These are phyloP conservation scores for Sycophaga agraensis DNA, from an alignment of 1,140 invertebrate genomes.

Conservation along the genomic window DNA sequence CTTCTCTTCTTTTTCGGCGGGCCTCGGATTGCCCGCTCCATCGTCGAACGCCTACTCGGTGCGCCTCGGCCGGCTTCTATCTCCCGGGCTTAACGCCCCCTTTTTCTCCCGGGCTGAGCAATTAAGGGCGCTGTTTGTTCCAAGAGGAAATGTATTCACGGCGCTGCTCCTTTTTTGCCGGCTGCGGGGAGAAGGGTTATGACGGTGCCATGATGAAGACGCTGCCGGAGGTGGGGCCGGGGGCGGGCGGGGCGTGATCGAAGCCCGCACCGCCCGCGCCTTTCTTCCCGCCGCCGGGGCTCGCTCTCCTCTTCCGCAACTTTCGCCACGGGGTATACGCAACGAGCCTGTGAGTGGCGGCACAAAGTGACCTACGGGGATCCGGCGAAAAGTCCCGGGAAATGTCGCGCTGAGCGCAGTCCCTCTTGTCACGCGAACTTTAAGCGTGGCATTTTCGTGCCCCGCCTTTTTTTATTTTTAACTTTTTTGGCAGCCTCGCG, in stretches of 20 bases:
- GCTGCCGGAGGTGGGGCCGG: not conserved
- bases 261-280: not conserved
- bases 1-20: not conserved
- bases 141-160: slow-evolving; percentile 9
- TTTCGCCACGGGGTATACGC: no score
- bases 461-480: no score
- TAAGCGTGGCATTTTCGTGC: no score
- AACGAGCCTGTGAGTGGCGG: no score
- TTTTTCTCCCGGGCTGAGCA: not conserved
- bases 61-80: not conserved
- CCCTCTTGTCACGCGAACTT: no score
- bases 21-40: no score
- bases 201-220: slow-evolving; percentile 18
- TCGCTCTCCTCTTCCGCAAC: not conserved
- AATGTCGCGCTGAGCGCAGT: no score
- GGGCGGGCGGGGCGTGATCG: not conserved
- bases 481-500: no score
- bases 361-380: no score
- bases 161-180: slow-evolving; percentile 1
- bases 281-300: not conserved
- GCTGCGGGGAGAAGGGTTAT: not conserved
- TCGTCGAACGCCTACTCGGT: no score
- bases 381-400: no score
- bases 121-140: slow-evolving; percentile 18
- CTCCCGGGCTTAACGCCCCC: not conserved